A percentile compares a stretch with the other conserved stretches of the same genome.
Conservation (phyloP, 1,140 invertebrate genomes). For the Nasonia vitripennis region DNA sequence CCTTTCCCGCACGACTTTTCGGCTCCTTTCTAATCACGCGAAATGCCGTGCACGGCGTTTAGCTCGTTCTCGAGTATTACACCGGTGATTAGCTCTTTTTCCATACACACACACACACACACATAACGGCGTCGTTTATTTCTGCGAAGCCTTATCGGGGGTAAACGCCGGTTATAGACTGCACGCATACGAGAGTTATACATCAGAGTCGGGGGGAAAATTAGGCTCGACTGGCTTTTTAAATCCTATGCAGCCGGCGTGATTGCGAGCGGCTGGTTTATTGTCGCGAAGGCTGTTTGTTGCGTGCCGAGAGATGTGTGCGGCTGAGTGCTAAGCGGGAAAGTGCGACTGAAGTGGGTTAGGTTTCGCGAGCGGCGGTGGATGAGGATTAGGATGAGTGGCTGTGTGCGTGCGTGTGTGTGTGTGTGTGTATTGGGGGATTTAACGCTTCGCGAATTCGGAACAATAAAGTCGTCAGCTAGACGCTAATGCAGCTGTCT, state of each 20-base stretch:
- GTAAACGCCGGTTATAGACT: no score
- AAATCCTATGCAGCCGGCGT: no score
- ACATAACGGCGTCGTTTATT: no score
- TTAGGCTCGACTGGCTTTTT: no score
- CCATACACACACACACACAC: no score
- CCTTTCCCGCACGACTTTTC: neutral
- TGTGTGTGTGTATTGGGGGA: neutral
- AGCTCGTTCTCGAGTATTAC: neutral
- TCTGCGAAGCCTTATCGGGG: no score
- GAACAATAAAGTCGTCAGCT: neutral
- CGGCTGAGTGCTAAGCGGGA: neutral
- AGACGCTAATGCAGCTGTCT: neutral
- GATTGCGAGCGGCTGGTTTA: no score
- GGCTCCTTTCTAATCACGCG: conserved; percentile 4
- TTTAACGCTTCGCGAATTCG: neutral
- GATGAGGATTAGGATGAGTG: neutral
- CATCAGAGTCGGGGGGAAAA: no score
- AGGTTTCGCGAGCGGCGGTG: neutral
- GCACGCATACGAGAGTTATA: no score
- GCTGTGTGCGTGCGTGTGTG: neutral
- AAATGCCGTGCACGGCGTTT: neutral
- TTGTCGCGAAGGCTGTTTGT: no score
- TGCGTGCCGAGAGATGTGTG: no score
- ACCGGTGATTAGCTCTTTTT: neutral
- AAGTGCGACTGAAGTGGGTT: neutral